These are phyloP conservation scores for Clinocottus analis DNA, from an alignment of 2,113 vertebrate species.

Conservation along the genomic window DNA sequence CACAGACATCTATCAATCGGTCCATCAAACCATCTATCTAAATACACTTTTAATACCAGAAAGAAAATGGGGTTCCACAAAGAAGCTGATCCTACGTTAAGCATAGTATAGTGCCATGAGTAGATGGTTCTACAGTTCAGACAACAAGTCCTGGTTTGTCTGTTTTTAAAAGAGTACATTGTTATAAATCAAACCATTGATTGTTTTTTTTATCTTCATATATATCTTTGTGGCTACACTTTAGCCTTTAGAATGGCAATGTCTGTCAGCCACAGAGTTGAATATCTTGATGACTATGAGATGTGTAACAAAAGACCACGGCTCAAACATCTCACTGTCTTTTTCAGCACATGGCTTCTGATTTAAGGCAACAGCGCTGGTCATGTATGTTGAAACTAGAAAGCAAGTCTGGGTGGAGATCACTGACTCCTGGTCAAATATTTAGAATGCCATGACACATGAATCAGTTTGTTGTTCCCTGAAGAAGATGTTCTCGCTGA, in stretches of 20 bases:
- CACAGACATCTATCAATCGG: conserved; percentile 40
- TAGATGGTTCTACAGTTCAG: not conserved
- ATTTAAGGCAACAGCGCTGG: not conserved
- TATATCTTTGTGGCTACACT: not conserved
- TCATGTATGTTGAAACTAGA: not conserved
- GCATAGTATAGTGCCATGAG: not conserved
- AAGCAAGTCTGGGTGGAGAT: not conserved
- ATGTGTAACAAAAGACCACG: not conserved
- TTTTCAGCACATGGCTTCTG: not conserved
- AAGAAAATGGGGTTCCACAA: not conserved
- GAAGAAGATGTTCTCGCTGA: not conserved
- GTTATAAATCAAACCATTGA: not conserved
- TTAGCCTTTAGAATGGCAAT: not conserved
- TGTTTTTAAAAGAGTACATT: not conserved
- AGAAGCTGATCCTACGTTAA: not conserved
- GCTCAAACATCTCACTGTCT: no score
- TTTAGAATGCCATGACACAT: not conserved
- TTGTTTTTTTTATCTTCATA: not conserved
- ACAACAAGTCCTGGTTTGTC: not conserved
- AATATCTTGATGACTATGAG: not conserved
- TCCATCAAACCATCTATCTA: conserved; percentile 11
- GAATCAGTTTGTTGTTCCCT: not conserved
- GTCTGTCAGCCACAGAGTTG: not conserved
- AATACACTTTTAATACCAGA: not conserved
- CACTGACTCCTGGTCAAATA: not conserved